Evolutionary conservation across 37 sponge, comb jelly and placozoan species (phyloP), one percentile per base, ranked within the genome.

Genomic region (Petrosia ficiformis): DNA sequence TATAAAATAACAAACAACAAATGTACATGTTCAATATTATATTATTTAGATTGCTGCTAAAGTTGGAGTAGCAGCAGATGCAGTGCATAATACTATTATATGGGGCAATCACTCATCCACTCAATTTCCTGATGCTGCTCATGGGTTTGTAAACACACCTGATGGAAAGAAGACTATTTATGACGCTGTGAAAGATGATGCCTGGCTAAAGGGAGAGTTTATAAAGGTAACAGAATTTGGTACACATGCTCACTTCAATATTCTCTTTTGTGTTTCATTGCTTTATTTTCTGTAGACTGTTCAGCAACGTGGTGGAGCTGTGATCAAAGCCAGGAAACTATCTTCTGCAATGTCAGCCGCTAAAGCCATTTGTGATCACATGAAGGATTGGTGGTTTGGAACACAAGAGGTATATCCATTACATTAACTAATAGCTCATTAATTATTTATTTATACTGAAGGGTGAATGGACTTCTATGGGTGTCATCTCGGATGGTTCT

Each of bases 71-170:
- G 68, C 57, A 2, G 56, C 77, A 0, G 70, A 80, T 21, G 78
- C 70, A 0, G 97, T 98, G 79, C 80, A 52, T 59, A 95, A 98
- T 67, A 88, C 95, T 56, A 93, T 90, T 71, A 98, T 98, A 58
- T 98, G 99, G 99, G 99, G 99, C 33, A 98, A 98, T 85, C 99
- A 98, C 81, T 98, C 99, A 40, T 87, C 90, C 66, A 98, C 99
- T n/a, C 99, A 98, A 80, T 98, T 88, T 72, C 96, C 96, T 2
- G 99, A 98, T 68, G 91, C 87, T 24, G 71, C 87, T 31, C 94
- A 93, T 69, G 92, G 87, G 56, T 61, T 60, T 32, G 92, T 98
- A 11, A 21, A 11, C 25, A 40, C 40, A 42, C 54, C 58, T 32
- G 42, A 29, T 31, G 90, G 92, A 22, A 59, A 82, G 31, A 88